Evolutionary conservation across 2,888 invertebrate genomes (phyloP).

Genomic region (Tinea semifulvella): DNA sequence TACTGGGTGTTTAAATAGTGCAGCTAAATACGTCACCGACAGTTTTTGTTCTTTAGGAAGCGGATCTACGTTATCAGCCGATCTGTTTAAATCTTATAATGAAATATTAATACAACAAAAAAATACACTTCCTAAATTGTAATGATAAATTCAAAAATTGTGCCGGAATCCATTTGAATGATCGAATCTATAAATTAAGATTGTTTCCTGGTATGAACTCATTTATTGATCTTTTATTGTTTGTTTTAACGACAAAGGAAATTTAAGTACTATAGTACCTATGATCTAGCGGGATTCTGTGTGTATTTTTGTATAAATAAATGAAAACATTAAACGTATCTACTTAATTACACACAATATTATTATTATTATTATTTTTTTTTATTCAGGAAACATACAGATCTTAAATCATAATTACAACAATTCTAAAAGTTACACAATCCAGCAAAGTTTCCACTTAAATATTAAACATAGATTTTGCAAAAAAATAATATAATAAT

Average conservation of each 20-base stretch:
- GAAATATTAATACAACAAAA: slow-evolving; percentile 24
- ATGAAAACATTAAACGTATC: too few species aligned
- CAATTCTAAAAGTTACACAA: too few species aligned
- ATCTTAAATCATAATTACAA: too few species aligned
- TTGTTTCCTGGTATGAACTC: slow-evolving; percentile 54
- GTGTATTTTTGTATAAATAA: too few species aligned
- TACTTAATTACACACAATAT: too few species aligned
- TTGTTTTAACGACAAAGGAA: slow-evolving; percentile 9
- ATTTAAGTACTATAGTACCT: too few species aligned
- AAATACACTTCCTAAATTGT: slow-evolving; percentile 51
- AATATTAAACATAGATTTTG: too few species aligned
- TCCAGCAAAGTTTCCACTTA: too few species aligned
- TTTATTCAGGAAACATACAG: too few species aligned
- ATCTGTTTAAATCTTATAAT: slow-evolving; percentile 40
- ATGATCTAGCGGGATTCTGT: too few species aligned
- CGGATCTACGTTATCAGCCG: slow-evolving; percentile 43
- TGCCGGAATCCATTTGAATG: slow-evolving; percentile 41
- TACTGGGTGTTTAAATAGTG: background rate
- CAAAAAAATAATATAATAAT: too few species aligned
- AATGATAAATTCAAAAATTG: slow-evolving; percentile 32
- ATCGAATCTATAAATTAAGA: background rate
- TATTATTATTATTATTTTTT: too few species aligned
- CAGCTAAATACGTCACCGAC: slow-evolving; percentile 1
- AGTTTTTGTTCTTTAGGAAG: slow-evolving; percentile 41
- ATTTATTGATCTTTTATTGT: slow-evolving; percentile 19